phyloP scores from a whole-genome alignment of 1,140 invertebrate species.

The Neelides sp. region DNA sequence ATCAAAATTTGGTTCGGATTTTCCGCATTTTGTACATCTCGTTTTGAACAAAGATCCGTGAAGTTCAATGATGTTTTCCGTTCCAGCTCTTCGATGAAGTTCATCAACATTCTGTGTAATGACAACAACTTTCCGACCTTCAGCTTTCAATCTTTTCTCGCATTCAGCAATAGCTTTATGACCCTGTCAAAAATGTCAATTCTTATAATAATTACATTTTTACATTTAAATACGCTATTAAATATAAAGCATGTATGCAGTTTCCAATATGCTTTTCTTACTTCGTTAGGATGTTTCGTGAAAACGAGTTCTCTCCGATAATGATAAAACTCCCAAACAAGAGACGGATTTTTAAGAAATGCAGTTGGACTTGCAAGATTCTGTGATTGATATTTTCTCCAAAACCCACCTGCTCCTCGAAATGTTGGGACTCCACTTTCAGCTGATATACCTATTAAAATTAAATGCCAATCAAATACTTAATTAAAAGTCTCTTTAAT shows the following conservation, averaged over 20 bases:
- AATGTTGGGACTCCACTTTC: conserved; percentile 74
- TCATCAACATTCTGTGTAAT: conserved; percentile 92
- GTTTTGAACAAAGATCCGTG: conserved; percentile 77
- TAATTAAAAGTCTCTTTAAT: too few species aligned
- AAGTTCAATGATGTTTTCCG: conserved; percentile 68
- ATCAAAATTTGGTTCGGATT: conserved; percentile 53
- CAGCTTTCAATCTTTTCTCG: conserved; percentile 47
- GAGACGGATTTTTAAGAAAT: conserved; percentile 50
- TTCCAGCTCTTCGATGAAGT: conserved; percentile 69
- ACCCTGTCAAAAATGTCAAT: conserved; percentile 44
- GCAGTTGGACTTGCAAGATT: conserved; percentile 52
- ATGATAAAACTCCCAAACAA: conserved; percentile 71
- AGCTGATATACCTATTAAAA: too few species aligned
- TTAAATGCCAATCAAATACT: too few species aligned
- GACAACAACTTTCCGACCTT: conserved; percentile 51
- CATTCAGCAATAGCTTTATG: conserved; percentile 65
- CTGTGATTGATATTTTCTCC: conserved; percentile 56
- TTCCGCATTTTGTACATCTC: conserved; percentile 62
- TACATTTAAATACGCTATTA: background rate
- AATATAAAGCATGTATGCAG: too few species aligned
- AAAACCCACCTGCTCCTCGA: conserved; percentile 59
- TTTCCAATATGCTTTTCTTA: conserved; percentile 34
- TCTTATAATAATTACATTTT: background rate
- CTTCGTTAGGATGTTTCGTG: conserved; percentile 51
- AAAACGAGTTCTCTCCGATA: conserved; percentile 53